Base-by-base conservation (phyloP, 2,888 invertebrate species). In the Drosophila tripunctata region DNA sequence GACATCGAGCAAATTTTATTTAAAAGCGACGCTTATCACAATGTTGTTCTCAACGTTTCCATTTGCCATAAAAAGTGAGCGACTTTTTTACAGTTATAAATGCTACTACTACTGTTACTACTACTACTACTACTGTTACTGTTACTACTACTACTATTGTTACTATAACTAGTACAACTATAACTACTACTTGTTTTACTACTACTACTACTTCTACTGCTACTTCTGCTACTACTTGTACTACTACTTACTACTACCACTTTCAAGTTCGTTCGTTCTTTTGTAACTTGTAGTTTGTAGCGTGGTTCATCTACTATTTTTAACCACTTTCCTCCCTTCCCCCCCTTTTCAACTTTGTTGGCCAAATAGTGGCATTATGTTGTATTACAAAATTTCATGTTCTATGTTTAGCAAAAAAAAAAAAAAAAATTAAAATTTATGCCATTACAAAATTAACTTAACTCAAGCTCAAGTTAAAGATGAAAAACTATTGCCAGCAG, bases 41-140 rank as follows among this genome's bases (percentile, higher is more conserved):
- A 81, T 81, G 81, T 81, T 73, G 61, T 68, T n/a, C n/a, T n/a
- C 80, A 66, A 54, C 73, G 64, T 65, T 73, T 43, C 45, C 33
- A 78, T 63, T 78, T 51, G 60, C 67, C 69, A 40, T 51, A n/a
- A 76, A 82, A 81, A 65, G 81, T 81, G 81, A 81, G 81, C 85
- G 65, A 60, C 63, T 64, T 40, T n/a, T 58, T 55, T 57, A 56
- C 30, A 38, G 36, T 36, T 48, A 55, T 27, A 35, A 33, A 22
- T 44, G 35, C 44, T 50, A 27, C 24, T 44, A 48, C 54, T 24
- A 38, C 36, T 36, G 21, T 27, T 50, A 15, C 31, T 30, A 51
- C 30, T 40, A 30, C 47, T 47, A 36, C 27, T 45, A 44, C 24
- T 27, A 19, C 51, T 45, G 12, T 12, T 41, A 45, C 30, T 24